Percentiles rank a stretch among this genome's conserved stretches.
Conservation (phyloP, 2,797 vertebrate genomes). For the Urocyon cinereoargenteus region DNA sequence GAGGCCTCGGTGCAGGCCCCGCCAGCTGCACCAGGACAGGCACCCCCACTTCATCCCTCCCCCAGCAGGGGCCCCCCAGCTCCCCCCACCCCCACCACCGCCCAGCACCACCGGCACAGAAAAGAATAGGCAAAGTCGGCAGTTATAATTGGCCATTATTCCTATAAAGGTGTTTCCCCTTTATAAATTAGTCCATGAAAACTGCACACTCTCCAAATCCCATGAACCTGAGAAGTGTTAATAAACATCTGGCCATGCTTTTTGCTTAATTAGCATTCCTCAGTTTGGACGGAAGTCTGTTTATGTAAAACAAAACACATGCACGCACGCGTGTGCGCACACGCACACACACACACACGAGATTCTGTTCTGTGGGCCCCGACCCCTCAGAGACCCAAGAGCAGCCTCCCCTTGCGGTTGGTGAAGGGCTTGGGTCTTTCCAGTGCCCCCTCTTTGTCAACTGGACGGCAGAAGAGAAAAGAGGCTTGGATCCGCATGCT, state of each 20-base stretch:
- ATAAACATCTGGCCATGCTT: conserved; percentile 90
- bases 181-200: conserved; percentile 88
- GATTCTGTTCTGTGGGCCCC: conserved; percentile 75
- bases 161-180: conserved; percentile 89
- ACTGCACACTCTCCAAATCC: conserved; percentile 89
- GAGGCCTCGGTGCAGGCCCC: conserved; percentile 45
- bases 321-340: accelerated
- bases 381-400: conserved; percentile 73
- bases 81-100: not conserved
- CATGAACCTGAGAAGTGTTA: conserved; percentile 89
- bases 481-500: conserved; percentile 76
- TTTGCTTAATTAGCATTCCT: conserved; percentile 90
- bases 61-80: not conserved
- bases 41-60: conserved; percentile 4
- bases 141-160: conserved; percentile 90
- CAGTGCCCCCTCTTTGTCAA: conserved; percentile 80
- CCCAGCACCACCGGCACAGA: conserved; percentile 67
- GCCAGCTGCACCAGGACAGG: not conserved
- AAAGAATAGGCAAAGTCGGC: conserved; percentile 86
- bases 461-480: conserved; percentile 79
- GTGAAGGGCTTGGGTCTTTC: conserved; percentile 81
- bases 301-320: conserved; percentile 86
- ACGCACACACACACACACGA: accelerated
- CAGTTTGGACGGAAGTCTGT: conserved; percentile 86
- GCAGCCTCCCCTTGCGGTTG: conserved; percentile 65